Evolutionary conservation across 2,888 invertebrate genomes (phyloP).

Genomic region (Drosophila testacea): DNA sequence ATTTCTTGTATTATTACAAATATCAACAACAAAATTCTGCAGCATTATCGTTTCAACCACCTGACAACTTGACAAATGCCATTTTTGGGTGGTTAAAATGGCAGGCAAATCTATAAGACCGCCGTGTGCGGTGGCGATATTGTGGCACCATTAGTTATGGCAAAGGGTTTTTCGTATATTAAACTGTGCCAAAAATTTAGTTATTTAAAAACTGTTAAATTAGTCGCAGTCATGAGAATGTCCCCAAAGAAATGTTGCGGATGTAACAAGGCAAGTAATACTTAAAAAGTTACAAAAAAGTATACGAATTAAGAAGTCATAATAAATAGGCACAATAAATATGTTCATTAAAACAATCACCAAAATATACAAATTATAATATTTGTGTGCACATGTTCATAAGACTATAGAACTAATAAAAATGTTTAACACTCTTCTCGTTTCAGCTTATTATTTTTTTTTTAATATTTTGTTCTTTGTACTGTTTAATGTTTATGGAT

Average conservation of each 20-base stretch:
- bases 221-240: neutral
- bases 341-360: neutral
- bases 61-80: slow-evolving; percentile 53
- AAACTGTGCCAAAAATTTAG: neutral
- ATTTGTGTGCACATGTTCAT: slow-evolving; percentile 9
- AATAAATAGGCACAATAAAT: slow-evolving; percentile 1
- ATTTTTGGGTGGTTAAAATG: slow-evolving; percentile 11
- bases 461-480: slow-evolving; percentile 31
- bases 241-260: neutral
- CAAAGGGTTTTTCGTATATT: slow-evolving; percentile 10
- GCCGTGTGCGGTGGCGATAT: neutral
- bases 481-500: slow-evolving; percentile 56
- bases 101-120: neutral
- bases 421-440: slow-evolving; percentile 43
- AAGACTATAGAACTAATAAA: slow-evolving; percentile 35
- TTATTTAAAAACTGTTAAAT: neutral
- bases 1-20: slow-evolving; percentile 57
- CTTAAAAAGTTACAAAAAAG: neutral
- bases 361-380: neutral
- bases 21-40: slow-evolving; percentile 39
- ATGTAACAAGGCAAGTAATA: neutral
- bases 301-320: neutral
- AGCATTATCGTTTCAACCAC: slow-evolving; percentile 61
- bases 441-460: slow-evolving; percentile 51
- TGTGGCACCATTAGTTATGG: slow-evolving; percentile 27